phyloP scores from a whole-genome alignment of 2,113 vertebrate genomes.

The Chloropsis hardwickii region DNA sequence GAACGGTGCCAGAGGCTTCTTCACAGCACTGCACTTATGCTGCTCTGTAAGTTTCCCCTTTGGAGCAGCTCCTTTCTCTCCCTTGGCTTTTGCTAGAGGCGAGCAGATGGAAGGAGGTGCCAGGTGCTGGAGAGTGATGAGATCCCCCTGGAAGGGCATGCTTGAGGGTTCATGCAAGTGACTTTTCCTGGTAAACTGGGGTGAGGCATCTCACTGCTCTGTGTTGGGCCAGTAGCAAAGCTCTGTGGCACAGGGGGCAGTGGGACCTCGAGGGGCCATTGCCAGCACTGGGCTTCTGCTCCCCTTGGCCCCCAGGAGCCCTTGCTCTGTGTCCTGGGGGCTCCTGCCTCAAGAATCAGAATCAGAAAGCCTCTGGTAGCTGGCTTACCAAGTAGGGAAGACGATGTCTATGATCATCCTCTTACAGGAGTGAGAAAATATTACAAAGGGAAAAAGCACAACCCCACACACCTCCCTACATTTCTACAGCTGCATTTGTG shows the following conservation, averaged over 20 bases:
- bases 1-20: not conserved
- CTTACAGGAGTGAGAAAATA: not conserved
- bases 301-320: not conserved
- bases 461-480: no score
- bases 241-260: not conserved
- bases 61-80: not conserved
- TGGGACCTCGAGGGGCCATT: not conserved
- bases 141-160: not conserved
- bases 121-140: not conserved
- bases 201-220: not conserved
- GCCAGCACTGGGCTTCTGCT: not conserved
- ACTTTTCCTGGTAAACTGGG: not conserved
- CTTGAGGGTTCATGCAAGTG: not conserved
- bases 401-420: not conserved
- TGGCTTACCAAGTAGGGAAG: not conserved
- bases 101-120: not conserved
- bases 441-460: not conserved
- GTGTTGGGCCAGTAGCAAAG: not conserved
- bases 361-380: not conserved
- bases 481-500: not conserved
- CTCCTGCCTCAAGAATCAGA: not conserved
- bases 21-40: not conserved
- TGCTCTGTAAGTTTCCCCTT: not conserved
- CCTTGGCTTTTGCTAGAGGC: not conserved
- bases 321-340: not conserved